Evolutionary conservation across 2,797 vertebrate genomes (phyloP), one percentile per base, ranked within the genome.

Genomic region (Clarias platycephalus): DNA sequence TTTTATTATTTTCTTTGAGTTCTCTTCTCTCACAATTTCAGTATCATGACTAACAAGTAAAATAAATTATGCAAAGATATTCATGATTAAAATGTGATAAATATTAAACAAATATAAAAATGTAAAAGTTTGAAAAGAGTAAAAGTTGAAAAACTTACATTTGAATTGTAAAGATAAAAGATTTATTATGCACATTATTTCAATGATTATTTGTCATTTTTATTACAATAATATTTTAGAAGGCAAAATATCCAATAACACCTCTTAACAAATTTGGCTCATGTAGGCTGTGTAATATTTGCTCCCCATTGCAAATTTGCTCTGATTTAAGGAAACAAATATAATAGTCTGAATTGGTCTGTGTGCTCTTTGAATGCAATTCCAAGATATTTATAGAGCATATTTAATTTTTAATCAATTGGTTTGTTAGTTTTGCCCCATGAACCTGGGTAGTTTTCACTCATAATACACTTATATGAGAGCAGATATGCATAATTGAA

Each of bases 11-110:
- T 88, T 80, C 18, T 64, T 87, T 24, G 83, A 90, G 5, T 78
- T 88, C 60, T 92, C 92, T 60, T 93, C 93, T 1, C 67, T 75
- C 20, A 74, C 28, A 37, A 90, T 88, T 66, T 94, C 93, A 31
- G 84, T 64, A 66, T 93, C 91, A 5, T 91, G 93, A n/a, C 94
- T 95, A 53, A 13, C 49, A 67, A 64, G 22, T 26, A n/a, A 37
- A 55, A 24, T 16, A 58, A 72, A 60, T 22, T 20, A 60, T 24
- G 5, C 31, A 60, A 58, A 67, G 9, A 13, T 80, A 34, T 34
- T n/a, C 18, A 24, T 5, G 9, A 22, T 72, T 15, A 66, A 26
- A 64, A 31, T 3, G 28, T 34, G 15, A 77, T 8, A 7, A 58
- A 60, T 6, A 6, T n/a, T 60, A 12, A 49, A 37, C 4, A 62